Percentiles rank a stretch among this genome's conserved stretches.
phyloP scores from a whole-genome alignment of 2,888 invertebrate species.

The Drosophila leonis region DNA sequence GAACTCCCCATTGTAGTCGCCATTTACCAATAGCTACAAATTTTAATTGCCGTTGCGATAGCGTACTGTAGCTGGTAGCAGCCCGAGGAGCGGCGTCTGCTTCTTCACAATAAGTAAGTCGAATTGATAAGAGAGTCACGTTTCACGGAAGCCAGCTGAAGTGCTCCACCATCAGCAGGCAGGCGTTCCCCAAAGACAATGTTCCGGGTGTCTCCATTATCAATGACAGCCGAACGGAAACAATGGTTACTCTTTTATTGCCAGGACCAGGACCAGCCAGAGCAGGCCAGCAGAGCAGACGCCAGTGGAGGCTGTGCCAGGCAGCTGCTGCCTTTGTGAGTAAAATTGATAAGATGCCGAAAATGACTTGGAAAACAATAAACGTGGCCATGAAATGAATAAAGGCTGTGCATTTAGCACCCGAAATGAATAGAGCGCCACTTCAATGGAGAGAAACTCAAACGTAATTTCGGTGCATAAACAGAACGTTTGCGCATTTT shows the following conservation, averaged over 20 bases:
- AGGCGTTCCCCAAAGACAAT: slow-evolving; percentile 64
- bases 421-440: slow-evolving; percentile 51
- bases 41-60: slow-evolving; percentile 78
- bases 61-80: slow-evolving; percentile 39
- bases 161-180: slow-evolving; percentile 25
- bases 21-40: slow-evolving; percentile 76
- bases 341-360: slow-evolving; percentile 79
- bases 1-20: slow-evolving; percentile 40
- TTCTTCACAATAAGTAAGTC: slow-evolving; percentile 59
- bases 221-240: slow-evolving; percentile 77
- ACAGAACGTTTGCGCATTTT: slow-evolving; percentile 77
- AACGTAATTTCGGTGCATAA: slow-evolving; percentile 71
- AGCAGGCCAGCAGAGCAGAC: background rate
- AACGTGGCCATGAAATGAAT: slow-evolving; percentile 78
- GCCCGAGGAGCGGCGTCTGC: slow-evolving; percentile 22
- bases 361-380: slow-evolving; percentile 79
- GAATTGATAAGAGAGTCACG: slow-evolving; percentile 83
- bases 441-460: slow-evolving; percentile 38
- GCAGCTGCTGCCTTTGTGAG: slow-evolving; percentile 58
- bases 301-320: slow-evolving; percentile 1
- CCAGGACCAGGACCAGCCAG: slow-evolving; percentile 26
- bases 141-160: slow-evolving; percentile 63
- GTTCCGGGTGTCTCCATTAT: slow-evolving; percentile 82
- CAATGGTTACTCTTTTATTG: slow-evolving; percentile 80
- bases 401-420: slow-evolving; percentile 63